Base-by-base conservation (phyloP, 2,888 invertebrate species). In the Calliphora vomitoria region DNA sequence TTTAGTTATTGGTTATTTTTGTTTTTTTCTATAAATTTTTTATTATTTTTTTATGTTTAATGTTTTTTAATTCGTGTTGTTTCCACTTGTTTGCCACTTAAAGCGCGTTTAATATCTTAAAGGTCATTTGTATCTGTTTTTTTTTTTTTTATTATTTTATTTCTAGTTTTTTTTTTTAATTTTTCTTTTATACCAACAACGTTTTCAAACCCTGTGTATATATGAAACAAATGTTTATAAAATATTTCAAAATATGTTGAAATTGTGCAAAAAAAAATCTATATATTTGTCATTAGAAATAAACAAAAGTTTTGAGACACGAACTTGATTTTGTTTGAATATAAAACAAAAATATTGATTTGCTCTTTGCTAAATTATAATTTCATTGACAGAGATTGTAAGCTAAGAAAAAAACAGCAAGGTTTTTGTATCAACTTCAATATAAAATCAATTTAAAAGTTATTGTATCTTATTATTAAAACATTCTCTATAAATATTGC, bases 281-380 rank as follows among this genome's bases (percentile, higher is more conserved):
- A 41, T 38, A 76, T 72, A 50, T 85, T 80, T 75, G 62, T 71
- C 62, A 85, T 85, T 85, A 47, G 64, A 35, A 82, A 66, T 11
- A 84, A 85, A 53, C 78, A 79, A 87, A 87, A 87, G 66, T 85
- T 41, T 79, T 75, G 53, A 85, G 79, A 82, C 75, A 87, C 78
- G 76, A 84, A 87, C 86, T 64, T 71, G 79, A 79, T 50, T 53
- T 18, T 11, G 8, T 38, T 5, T 47, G 35, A 35, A 71, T 20
- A 82, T 58, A 35, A 35, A 44, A 62, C 8, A 79, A 47, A 69
- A 60, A 44, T 18, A 44, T 41, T 58, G 25, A 55, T 62, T 71
- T n/a, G 18, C 2, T 44, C 44, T 47, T n/a, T 58, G 58, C 6
- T 18, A 62, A 13, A n/a, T 6, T 69, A 44, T n/a, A n/a, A n/a